phyloP scores from a whole-genome alignment of 2,888 invertebrate species.

The Entomobrya proxima region DNA sequence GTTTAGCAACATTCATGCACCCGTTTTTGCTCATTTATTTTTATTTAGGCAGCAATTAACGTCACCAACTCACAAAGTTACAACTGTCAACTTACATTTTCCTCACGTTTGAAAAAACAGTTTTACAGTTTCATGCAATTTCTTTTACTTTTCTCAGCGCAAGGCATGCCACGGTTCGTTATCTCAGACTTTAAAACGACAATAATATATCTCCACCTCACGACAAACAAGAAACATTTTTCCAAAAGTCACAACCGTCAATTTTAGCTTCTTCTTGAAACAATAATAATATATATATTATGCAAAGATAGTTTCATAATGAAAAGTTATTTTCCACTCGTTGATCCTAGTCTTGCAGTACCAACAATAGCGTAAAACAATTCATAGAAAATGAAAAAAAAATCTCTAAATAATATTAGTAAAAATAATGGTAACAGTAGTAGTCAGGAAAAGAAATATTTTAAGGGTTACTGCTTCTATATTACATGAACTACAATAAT shows the following conservation, averaged over 20 bases:
- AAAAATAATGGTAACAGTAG: constrained; percentile 19
- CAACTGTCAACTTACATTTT: background rate
- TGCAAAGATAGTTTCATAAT: constrained; percentile 27
- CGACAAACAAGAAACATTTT: constrained; percentile 27
- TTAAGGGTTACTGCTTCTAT: constrained; percentile 6
- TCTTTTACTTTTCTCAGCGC: background rate
- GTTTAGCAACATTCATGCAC: too few relatives aligned
- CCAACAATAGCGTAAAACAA: too few relatives aligned
- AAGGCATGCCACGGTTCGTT: background rate
- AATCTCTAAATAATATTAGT: too few relatives aligned
- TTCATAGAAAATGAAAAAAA: too few relatives aligned
- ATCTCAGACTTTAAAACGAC: background rate
- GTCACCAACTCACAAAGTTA: too few relatives aligned
- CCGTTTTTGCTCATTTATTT: too few relatives aligned
- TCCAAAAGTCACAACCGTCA: constrained; percentile 44
- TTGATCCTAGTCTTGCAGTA: constrained; percentile 10
- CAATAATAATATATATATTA: constrained; percentile 17
- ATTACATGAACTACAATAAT: constrained; percentile 14
- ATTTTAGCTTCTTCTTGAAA: background rate
- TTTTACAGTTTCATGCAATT: constrained; percentile 17
- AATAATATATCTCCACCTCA: background rate
- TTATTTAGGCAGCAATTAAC: too few relatives aligned
- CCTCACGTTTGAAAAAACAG: background rate
- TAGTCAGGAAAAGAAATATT: constrained; percentile 25
- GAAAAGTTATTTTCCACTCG: constrained; percentile 60